These are phyloP conservation scores for Globicephala melas DNA, from an alignment of 2,113 vertebrate species.

Conservation along the genomic window DNA sequence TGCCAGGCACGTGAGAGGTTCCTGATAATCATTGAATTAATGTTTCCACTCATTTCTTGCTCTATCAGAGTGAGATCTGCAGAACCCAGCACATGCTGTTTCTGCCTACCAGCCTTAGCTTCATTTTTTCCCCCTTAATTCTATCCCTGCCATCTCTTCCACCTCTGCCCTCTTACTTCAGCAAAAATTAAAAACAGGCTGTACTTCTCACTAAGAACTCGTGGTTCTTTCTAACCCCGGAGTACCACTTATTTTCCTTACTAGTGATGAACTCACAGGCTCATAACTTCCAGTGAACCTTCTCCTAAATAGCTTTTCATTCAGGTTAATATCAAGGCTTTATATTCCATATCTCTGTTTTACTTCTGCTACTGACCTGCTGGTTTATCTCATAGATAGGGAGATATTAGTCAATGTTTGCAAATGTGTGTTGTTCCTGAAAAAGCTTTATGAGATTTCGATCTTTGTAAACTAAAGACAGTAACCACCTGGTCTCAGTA, in stretches of 20 bases:
- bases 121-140: background rate
- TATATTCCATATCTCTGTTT: constrained; percentile 26
- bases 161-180: background rate
- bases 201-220: background rate
- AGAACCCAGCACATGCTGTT: background rate
- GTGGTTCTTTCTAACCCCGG: background rate
- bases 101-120: background rate
- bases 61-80: background rate
- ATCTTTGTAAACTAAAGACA: constrained; percentile 60
- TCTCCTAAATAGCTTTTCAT: constrained; percentile 28
- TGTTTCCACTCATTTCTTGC: background rate
- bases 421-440: constrained; percentile 20
- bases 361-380: constrained; percentile 42
- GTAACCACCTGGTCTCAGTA: constrained; percentile 53
- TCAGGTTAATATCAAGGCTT: constrained; percentile 26
- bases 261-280: constrained; percentile 19
- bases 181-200: constrained; percentile 39
- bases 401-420: constrained; percentile 30
- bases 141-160: background rate
- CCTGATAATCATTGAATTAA: background rate
- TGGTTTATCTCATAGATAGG: constrained; percentile 50
- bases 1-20: background rate
- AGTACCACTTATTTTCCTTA: constrained; percentile 15
- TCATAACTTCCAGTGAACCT: background rate
- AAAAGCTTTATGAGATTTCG: constrained; percentile 52